Conservation (phyloP, 2,113 vertebrate genomes). For the Calidris pygmaea region DNA sequence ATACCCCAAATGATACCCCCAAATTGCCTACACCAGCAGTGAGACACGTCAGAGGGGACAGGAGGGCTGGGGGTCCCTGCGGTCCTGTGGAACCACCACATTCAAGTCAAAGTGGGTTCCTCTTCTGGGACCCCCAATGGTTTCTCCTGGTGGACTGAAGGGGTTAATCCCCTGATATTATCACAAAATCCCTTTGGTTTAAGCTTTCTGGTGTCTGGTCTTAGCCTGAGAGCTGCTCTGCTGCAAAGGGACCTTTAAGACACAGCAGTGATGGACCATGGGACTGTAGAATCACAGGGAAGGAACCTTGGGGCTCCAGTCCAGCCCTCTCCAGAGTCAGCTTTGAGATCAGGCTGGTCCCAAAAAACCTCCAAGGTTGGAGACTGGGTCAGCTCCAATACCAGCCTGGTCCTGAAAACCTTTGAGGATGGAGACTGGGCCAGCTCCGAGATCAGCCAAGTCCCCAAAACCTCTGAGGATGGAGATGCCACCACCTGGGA, state of each 20-base stretch:
- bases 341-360: accelerated
- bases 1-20: background rate
- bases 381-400: background rate
- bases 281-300: background rate
- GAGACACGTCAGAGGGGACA: background rate
- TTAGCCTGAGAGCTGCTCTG: background rate
- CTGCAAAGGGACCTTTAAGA: background rate
- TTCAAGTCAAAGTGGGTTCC: accelerated
- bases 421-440: background rate
- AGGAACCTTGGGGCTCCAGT: background rate
- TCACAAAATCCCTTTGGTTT: background rate
- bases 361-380: background rate
- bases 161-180: background rate
- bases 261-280: background rate
- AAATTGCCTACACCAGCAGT: accelerated
- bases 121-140: background rate
- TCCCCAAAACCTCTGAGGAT: background rate
- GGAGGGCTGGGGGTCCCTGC: background rate
- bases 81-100: background rate
- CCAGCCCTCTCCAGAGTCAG: background rate
- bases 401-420: background rate
- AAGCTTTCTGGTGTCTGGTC: background rate
- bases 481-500: background rate
- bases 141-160: background rate
- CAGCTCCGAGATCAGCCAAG: background rate